Evolutionary conservation across 2,888 invertebrate genomes (phyloP).

Genomic region (Dynastes hyllus): DNA sequence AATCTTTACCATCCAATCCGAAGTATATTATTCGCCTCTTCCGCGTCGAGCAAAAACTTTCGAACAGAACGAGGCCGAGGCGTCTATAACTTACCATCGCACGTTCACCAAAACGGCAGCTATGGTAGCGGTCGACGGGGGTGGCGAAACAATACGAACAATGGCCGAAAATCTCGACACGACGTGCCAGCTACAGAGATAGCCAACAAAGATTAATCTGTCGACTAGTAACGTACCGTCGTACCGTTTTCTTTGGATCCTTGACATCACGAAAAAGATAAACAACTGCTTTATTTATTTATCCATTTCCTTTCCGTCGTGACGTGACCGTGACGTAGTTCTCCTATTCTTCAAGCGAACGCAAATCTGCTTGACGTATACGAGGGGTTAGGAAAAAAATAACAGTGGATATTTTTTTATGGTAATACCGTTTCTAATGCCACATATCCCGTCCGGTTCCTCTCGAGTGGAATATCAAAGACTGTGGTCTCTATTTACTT

Average conservation of each 20-base stretch:
- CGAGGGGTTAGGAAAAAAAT: too few relatives aligned
- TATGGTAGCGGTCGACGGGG: neutral
- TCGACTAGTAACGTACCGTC: neutral
- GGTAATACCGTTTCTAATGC: too few relatives aligned
- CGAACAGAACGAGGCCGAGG: neutral
- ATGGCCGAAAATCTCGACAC: slow-evolving; percentile 15
- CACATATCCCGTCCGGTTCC: too few relatives aligned
- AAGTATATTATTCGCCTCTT: neutral
- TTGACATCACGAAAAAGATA: neutral
- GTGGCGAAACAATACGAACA: slow-evolving; percentile 28
- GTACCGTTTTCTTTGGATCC: neutral
- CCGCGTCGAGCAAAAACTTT: neutral
- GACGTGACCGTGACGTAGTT: neutral
- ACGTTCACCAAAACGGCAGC: neutral
- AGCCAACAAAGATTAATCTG: slow-evolving; percentile 38
- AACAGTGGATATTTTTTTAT: too few relatives aligned
- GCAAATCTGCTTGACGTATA: neutral
- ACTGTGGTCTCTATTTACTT: too few relatives aligned
- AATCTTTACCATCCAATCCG: neutral
- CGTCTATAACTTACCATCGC: neutral
- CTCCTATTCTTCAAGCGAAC: neutral
- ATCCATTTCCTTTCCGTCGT: neutral
- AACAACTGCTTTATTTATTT: slow-evolving; percentile 27
- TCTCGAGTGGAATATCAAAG: too few relatives aligned
- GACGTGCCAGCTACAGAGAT: slow-evolving; percentile 33